Evolutionary conservation across 2,888 invertebrate genomes (phyloP).

Genomic region (Drosophila affinis): DNA sequence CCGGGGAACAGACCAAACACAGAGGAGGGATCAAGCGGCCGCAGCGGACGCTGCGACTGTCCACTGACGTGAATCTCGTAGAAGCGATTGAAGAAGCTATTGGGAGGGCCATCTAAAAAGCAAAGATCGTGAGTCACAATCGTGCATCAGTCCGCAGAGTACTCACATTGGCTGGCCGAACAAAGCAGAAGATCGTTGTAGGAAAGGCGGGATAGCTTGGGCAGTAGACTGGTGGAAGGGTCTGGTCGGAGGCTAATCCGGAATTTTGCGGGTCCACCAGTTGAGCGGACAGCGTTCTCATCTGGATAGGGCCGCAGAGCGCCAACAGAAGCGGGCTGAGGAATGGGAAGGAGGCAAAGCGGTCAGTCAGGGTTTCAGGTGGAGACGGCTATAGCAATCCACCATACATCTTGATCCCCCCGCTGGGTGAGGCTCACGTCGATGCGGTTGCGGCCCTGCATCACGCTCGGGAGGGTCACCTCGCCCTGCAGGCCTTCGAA

Average conservation of each 20-base stretch:
- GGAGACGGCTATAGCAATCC: constrained; percentile 3
- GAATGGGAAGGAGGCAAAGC: constrained; percentile 10
- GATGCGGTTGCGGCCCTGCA: constrained; percentile 57
- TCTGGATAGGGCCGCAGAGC: constrained; percentile 55
- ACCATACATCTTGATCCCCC: constrained; percentile 48
- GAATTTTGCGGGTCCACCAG: constrained; percentile 33
- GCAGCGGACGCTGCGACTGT: not conserved
- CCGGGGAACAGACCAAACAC: constrained; percentile 10
- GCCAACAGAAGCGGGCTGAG: constrained; percentile 55
- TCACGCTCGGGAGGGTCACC: constrained; percentile 54
- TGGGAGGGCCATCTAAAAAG: constrained; percentile 43
- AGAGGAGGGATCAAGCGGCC: not conserved
- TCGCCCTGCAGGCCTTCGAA: constrained; percentile 48
- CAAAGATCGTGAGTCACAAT: not conserved
- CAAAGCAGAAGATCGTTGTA: constrained; percentile 53
- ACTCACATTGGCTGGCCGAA: constrained; percentile 61
- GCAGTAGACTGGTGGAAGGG: constrained; percentile 33
- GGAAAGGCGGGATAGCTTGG: constrained; percentile 52
- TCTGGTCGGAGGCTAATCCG: constrained; percentile 51
- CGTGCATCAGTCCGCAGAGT: not conserved
- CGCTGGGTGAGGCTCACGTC: constrained; percentile 59
- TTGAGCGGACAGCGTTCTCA: constrained; percentile 17
- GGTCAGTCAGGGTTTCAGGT: constrained; percentile 12
- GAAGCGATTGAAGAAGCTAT: constrained; percentile 56
- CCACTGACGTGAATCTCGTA: constrained; percentile 31